phyloP scores from a whole-genome alignment of 2,797 vertebrate genomes.

The Danio choprae region DNA sequence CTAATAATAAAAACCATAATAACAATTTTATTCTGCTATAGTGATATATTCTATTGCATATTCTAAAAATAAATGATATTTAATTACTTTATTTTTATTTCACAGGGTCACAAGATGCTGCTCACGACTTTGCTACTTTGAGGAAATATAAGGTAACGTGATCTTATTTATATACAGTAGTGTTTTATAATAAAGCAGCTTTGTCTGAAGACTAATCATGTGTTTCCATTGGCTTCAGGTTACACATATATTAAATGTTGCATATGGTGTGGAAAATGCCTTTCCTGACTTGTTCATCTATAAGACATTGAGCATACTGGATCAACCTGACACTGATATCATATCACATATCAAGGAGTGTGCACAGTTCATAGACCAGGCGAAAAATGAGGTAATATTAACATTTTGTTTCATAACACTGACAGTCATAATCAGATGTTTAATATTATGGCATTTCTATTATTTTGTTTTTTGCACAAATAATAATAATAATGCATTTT shows the following conservation, averaged over 20 bases:
- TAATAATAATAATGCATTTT: too few relatives aligned
- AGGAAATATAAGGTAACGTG: constrained; percentile 87
- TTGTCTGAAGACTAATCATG: background rate
- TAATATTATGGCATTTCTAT: background rate
- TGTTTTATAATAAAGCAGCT: background rate
- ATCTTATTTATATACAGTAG: background rate
- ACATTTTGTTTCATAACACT: background rate
- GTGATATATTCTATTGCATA: background rate
- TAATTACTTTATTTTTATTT: constrained; percentile 8
- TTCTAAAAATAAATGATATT: background rate
- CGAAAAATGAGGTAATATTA: constrained; percentile 83
- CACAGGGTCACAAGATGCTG: constrained; percentile 92
- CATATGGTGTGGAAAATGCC: constrained; percentile 91
- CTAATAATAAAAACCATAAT: background rate
- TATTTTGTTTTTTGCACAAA: background rate
- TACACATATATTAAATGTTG: constrained; percentile 94
- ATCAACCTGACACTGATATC: constrained; percentile 89
- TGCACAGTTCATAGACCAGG: constrained; percentile 90
- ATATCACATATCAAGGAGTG: constrained; percentile 88
- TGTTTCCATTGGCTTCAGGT: constrained; percentile 75
- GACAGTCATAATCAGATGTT: background rate
- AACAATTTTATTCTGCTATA: background rate
- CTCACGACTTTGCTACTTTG: constrained; percentile 88
- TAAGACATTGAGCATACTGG: constrained; percentile 89
- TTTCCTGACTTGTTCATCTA: constrained; percentile 89